A percentile compares a stretch with the other conserved stretches of the same genome.
Conservation (phyloP, 2,797 vertebrate species). For the Poeciliopsis infans region DNA sequence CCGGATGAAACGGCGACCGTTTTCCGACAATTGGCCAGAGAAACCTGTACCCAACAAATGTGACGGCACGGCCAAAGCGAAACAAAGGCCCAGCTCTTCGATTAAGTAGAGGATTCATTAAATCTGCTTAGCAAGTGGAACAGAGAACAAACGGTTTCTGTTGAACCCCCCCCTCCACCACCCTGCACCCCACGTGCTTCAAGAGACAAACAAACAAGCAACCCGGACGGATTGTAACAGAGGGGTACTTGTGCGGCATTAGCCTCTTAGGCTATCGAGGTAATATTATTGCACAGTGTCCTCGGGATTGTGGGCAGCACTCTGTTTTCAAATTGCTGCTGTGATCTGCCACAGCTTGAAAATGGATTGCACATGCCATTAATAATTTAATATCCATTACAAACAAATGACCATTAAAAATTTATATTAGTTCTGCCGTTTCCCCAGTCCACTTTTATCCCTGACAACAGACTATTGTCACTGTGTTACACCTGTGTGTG, state of each 20-base stretch:
- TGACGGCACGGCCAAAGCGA: conserved; percentile 25
- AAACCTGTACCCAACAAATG: conserved; percentile 44
- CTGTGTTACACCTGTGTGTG: conserved; percentile 32
- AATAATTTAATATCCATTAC: conserved; percentile 84
- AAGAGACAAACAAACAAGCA: conserved; percentile 74
- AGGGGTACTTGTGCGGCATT: conserved; percentile 64
- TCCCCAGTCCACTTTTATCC: conserved; percentile 48
- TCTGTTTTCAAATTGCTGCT: conserved; percentile 50
- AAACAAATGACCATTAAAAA: conserved; percentile 81
- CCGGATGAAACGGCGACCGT: conserved; percentile 26
- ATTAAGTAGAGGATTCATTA: conserved; percentile 74
- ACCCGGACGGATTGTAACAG: conserved; percentile 59
- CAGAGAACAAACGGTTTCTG: conserved; percentile 68
- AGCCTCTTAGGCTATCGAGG: conserved; percentile 73
- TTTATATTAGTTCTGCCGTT: conserved; percentile 66
- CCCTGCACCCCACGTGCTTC: conserved; percentile 42
- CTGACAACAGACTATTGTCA: conserved; percentile 30
- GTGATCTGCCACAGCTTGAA: conserved; percentile 66
- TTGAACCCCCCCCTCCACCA: conserved; percentile 15
- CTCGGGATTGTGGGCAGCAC: conserved; percentile 20
- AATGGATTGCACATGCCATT: conserved; percentile 80
- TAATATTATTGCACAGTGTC: conserved; percentile 50
- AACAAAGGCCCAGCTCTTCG: conserved; percentile 59
- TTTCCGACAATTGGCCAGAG: conserved; percentile 30
- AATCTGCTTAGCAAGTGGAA: conserved; percentile 77